Evolutionary conservation across 2,797 vertebrate species (phyloP), one percentile per base, ranked within the genome.

Genomic region (Gymnothorax reevesii): DNA sequence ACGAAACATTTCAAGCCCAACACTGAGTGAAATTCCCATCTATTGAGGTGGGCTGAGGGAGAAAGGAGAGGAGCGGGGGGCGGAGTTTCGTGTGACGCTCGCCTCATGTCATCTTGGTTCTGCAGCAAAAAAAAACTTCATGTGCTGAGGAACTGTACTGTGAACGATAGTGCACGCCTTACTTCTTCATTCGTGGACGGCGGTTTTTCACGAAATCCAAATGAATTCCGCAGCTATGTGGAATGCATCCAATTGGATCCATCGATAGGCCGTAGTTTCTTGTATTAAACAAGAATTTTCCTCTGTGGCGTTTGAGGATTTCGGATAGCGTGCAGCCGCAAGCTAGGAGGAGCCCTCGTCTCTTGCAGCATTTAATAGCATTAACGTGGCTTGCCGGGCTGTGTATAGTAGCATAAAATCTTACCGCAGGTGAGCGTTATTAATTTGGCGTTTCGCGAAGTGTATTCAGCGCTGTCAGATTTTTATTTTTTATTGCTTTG

Each of bases 21-120:
- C 52, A 2, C 4, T 55, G 77, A 20, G n/a, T 80, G 17, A 54
- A 80, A n/a, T 54, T 80, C 7, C n/a, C 22, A 55, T 55, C 55
- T 80, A 9, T 49, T 77, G 77, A 80, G 49, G 55, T n/a, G 42
- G 52, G 42, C 15, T 13, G 52, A 13, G 22, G n/a, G n/a, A 54
- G 52, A 9, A 20, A n/a, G 85, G 90, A 85, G 82, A 88, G 87
- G 71, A 57, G 0, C 64, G 64, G 92, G 93, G 89, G 89, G 89
- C 83, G 95, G 94, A 94, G 94, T 90, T 91, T 93, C 71, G 59
- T 49, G 89, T 93, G 93, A 94, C 93, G 94, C 93, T 90, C 87
- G 92, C 91, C 92, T 95, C 89, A 93, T 91, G 94, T 94, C 95
- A 95, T 93, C 91, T 89, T 92, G 91, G 27, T 91, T 90, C 95